These are phyloP conservation scores for Silurus glanis DNA, from an alignment of 2,113 vertebrate species.

Conservation along the genomic window DNA sequence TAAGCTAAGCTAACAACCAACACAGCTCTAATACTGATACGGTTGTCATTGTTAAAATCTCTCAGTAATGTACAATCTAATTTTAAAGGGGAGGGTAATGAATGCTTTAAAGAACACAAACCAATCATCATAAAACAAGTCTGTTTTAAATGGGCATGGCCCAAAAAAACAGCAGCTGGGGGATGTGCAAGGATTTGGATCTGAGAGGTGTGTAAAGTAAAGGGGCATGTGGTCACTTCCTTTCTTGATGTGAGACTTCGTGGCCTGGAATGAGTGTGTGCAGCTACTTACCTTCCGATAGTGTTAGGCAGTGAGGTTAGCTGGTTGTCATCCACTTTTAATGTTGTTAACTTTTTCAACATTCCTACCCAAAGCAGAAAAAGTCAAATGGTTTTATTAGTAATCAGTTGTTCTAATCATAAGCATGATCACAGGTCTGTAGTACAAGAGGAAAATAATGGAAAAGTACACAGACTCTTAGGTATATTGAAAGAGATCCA, in stretches of 20 bases:
- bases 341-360: conserved; percentile 93
- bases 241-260: conserved; percentile 30
- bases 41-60: conserved; percentile 9
- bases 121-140: conserved; percentile 27
- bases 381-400: neutral
- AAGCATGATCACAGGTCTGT: neutral
- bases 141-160: neutral
- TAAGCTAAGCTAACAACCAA: conserved; percentile 27
- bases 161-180: conserved; percentile 22
- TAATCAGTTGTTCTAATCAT: neutral
- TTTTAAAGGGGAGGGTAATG: conserved; percentile 13
- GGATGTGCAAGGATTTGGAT: conserved; percentile 41
- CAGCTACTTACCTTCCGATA: conserved; percentile 89
- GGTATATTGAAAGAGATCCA: neutral
- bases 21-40: conserved; percentile 23
- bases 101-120: conserved; percentile 11
- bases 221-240: conserved; percentile 16
- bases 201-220: conserved; percentile 16
- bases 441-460: too few species aligned
- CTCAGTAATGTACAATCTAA: neutral
- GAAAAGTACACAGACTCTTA: neutral
- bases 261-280: conserved; percentile 6
- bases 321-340: conserved; percentile 99
- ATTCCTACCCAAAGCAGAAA: conserved; percentile 74
- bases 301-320: conserved; percentile 92